Evolutionary conservation across 2,888 invertebrate genomes (phyloP), one percentile per base, ranked within the genome.

Genomic region (Ormyrus pomaceus): DNA sequence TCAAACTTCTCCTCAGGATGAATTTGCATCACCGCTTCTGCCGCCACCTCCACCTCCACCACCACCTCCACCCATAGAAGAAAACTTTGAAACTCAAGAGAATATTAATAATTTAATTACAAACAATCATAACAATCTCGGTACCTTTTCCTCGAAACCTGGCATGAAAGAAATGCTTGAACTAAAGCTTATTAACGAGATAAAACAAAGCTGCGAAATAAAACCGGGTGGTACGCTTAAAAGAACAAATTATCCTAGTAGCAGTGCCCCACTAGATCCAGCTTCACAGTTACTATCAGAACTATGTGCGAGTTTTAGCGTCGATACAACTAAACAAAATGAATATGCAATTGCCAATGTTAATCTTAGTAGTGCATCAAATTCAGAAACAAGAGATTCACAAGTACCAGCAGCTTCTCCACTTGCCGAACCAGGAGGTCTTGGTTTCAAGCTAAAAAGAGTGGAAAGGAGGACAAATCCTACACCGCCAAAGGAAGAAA

Each of bases 131-230:
- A 34, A 77, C 70, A 80, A 85, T 56, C 51, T 76, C 56, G 88
- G 88, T 77, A 86, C 87, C n/a, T 87, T 89, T 64, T 92, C 91
- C 81, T 87, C 88, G 0, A 91, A 92, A 81, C 91, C 92, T 6
- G 93, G 94, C 51, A 94, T 95, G 93, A 96, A 96, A 87, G 96
- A 96, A 89, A 96, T 96, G 94, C 92, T 95, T 69, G 96, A 96
- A 87, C 91, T 95, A 69, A 95, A 96, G 88, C 91, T 96, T 48
- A 95, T 96, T 66, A 95, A 96, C 6, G 97, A 97, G 90, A 96
- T 96, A 79, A 96, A 96, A 89, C 96, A 96, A 88, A 92, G 94
- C 75, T 94, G 95, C 10, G 95, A 95, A 86, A 93, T 93, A 85
- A 94, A 94, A 87, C 92, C 92, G 79, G 92, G 92, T 80, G 87